Conservation (phyloP, 2,888 invertebrate species). For the Ligdia adustata region DNA sequence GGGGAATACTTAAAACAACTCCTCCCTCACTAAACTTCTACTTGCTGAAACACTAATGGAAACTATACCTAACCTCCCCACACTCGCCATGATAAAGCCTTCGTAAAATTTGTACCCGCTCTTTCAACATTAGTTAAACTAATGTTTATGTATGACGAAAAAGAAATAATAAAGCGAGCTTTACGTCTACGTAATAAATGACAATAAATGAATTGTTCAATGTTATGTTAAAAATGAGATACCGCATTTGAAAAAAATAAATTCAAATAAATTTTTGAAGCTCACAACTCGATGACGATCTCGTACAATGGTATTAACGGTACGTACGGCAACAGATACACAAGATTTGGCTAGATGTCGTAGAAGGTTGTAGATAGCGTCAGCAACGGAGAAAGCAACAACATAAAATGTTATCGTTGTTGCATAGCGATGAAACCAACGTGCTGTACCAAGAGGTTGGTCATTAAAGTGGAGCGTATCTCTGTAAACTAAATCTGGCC, state of each 20-base stretch:
- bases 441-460: constrained; percentile 56
- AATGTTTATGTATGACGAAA: constrained; percentile 37
- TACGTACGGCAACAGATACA: too few relatives aligned
- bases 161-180: constrained; percentile 32
- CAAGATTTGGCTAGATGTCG: neutral
- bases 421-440: constrained; percentile 45
- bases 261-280: too few relatives aligned
- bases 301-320: too few relatives aligned
- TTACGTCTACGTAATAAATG: constrained; percentile 27
- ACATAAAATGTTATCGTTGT: constrained; percentile 42
- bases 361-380: constrained; percentile 5
- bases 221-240: constrained; percentile 22
- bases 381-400: constrained; percentile 11
- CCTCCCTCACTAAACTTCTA: constrained; percentile 61
- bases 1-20: constrained; percentile 72
- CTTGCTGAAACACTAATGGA: constrained; percentile 56
- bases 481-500: constrained; percentile 65
- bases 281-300: too few relatives aligned
- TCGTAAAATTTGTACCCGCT: constrained; percentile 38
- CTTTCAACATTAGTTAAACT: constrained; percentile 30
- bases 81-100: constrained; percentile 48
- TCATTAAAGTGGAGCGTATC: constrained; percentile 64
- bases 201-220: constrained; percentile 27
- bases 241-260: constrained; percentile 3
- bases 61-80: constrained; percentile 45